phyloP scores from a whole-genome alignment of 2,888 invertebrate species.

The Phalangium opilio region DNA sequence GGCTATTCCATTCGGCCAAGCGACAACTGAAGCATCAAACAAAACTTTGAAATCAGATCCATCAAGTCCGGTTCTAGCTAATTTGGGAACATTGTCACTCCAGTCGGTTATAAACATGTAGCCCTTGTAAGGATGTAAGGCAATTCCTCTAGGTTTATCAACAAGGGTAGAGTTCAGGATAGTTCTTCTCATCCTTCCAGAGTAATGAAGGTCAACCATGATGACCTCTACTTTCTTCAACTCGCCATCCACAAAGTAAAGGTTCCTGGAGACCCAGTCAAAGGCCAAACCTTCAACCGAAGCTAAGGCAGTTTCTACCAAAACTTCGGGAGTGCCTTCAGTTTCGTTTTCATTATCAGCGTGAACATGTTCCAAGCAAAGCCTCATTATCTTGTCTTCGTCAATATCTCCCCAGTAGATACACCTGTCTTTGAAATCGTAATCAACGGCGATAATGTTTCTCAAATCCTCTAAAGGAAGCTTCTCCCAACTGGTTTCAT shows the following conservation, averaged over 20 bases:
- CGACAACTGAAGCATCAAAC: constrained; percentile 41
- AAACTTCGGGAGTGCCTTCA: constrained; percentile 44
- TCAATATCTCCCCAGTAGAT: constrained; percentile 79
- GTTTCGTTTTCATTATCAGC: too few species aligned
- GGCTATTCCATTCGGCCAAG: constrained; percentile 76
- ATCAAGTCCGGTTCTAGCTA: constrained; percentile 63
- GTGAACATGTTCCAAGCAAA: too few species aligned
- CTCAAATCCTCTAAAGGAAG: constrained; percentile 53
- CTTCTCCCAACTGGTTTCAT: constrained; percentile 15
- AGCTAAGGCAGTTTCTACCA: constrained; percentile 55
- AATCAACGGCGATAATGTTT: constrained; percentile 73
- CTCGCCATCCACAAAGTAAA: constrained; percentile 75
- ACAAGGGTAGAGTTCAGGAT: constrained; percentile 50
- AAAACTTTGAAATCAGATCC: constrained; percentile 39
- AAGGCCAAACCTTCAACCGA: constrained; percentile 77
- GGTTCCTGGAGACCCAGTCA: constrained; percentile 70
- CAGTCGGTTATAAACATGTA: constrained; percentile 75
- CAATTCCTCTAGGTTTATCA: constrained; percentile 61
- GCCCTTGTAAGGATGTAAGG: constrained; percentile 64
- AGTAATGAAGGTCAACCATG: constrained; percentile 44
- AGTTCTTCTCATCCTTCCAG: constrained; percentile 56
- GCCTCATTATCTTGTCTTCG: constrained; percentile 49
- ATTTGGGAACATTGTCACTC: constrained; percentile 57
- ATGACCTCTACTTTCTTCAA: constrained; percentile 65
- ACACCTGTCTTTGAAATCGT: constrained; percentile 65